phyloP scores from a whole-genome alignment of 2,888 invertebrate genomes.

The Athripsodes cinereus region DNA sequence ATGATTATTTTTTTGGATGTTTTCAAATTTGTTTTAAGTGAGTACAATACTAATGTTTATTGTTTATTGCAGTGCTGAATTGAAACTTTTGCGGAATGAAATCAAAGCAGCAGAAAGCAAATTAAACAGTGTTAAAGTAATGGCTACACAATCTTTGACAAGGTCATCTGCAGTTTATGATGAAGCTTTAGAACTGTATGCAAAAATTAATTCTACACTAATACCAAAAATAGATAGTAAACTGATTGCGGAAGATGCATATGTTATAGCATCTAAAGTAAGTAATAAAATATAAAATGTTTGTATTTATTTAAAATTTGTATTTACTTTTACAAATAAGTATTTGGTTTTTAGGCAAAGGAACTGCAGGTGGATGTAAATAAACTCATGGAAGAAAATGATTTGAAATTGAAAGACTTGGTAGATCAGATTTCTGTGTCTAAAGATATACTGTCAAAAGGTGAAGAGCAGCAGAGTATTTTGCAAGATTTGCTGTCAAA shows the following conservation, averaged over 20 bases:
- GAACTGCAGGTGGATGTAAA: slow-evolving; percentile 50
- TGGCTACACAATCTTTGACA: slow-evolving; percentile 67
- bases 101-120: slow-evolving; percentile 63
- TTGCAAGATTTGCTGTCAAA: slow-evolving; percentile 75
- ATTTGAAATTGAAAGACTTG: slow-evolving; percentile 54
- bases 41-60: not conserved
- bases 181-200: slow-evolving; percentile 73
- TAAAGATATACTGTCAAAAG: slow-evolving; percentile 59
- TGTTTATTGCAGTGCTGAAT: slow-evolving; percentile 51
- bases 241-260: slow-evolving; percentile 44
- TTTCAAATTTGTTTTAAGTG: not conserved
- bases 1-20: not conserved
- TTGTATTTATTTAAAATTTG: too few relatives aligned
- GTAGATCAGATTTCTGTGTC: slow-evolving; percentile 61
- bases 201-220: slow-evolving; percentile 70
- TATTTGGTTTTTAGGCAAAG: slow-evolving; percentile 46
- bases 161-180: slow-evolving; percentile 74
- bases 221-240: slow-evolving; percentile 72
- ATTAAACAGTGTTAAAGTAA: slow-evolving; percentile 60
- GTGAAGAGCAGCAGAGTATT: slow-evolving; percentile 62
- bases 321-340: not conserved
- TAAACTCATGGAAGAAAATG: slow-evolving; percentile 48
- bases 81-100: slow-evolving; percentile 59
- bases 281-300: too few relatives aligned
- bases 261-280: slow-evolving; percentile 5